Percentiles rank a stretch among this genome's conserved stretches.
These are phyloP conservation scores for Vulpes vulpes DNA, from an alignment of 2,113 vertebrate genomes.

Conservation along the genomic window DNA sequence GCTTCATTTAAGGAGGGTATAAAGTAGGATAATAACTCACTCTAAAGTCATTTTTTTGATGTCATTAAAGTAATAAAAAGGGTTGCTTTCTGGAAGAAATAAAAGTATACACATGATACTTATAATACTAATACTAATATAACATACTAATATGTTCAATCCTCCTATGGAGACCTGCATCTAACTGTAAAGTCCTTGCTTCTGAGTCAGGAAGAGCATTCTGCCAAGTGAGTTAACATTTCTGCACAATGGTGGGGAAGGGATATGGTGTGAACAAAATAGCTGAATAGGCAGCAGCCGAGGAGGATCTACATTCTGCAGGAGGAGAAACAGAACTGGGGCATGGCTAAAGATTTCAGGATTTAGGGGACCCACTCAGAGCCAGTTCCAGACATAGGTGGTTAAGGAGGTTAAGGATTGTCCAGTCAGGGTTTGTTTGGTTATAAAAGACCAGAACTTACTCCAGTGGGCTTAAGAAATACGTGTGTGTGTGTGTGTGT, in stretches of 20 bases:
- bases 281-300: neutral
- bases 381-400: neutral
- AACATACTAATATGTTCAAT: neutral
- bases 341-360: neutral
- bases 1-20: conserved; percentile 60
- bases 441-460: neutral
- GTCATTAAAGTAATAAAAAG: conserved; percentile 28
- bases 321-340: neutral
- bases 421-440: neutral
- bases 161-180: neutral
- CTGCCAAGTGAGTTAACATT: neutral
- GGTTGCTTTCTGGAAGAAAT: conserved; percentile 51
- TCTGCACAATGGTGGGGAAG: neutral
- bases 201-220: neutral
- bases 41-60: conserved; percentile 53
- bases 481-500: neutral
- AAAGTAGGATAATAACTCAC: conserved; percentile 68
- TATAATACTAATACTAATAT: neutral
- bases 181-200: neutral
- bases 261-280: neutral
- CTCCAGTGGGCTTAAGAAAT: neutral
- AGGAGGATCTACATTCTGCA: too few relatives aligned
- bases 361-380: neutral
- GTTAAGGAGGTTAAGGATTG: neutral
- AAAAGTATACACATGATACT: neutral